Evolutionary conservation across 2,888 invertebrate genomes (phyloP), one percentile per base, ranked within the genome.

Genomic region (Capitulum mitella): DNA sequence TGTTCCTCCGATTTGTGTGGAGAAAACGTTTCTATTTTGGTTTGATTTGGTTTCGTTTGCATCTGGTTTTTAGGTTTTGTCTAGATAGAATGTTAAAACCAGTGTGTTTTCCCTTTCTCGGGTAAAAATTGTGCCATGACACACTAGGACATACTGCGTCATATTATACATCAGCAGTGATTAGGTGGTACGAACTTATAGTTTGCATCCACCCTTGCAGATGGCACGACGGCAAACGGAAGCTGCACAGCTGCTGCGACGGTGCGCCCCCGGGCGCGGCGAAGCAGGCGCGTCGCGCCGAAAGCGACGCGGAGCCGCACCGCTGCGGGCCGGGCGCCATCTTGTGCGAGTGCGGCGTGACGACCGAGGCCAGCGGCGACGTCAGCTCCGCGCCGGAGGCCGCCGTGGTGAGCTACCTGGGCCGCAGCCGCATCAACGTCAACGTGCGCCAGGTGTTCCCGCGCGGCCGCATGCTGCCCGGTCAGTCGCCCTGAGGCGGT

Each of bases 391-490:
- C 0, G 22, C 37, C 22, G 14, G 46, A 12, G 3, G 43, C 12
- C 46, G 5, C 46, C 29, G 46, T 76, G 14, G 6, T 3, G 5
- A 46, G 61, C 34, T 79, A 80, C 70, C 26, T 79, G 26, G 10
- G 75, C 32, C 29, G 43, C 40, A 77, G 79, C 61, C 58, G 80
- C 14, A 79, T 80, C 22, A 80, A 80, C 32, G 32, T 80, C 22
- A 80, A 79, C 54, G 70, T 80, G 19, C 61, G 80, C 2, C 80
- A 79, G 61, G 80, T 80, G 37, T 40, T 78, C 46, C 78, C 32
- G 34, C 32, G 58, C 32, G 61, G 78, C 37, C 64, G 34, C 26
- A 26, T 70, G 37, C 40, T 40, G 2, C 32, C 8, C 14, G 29
- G 29, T 16, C 34, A 58, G 58, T 12, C 26, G 10, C n/a, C n/a